Evolutionary conservation across 2,113 vertebrate species (phyloP).

Genomic region (Cynoglossus semilaevis): DNA sequence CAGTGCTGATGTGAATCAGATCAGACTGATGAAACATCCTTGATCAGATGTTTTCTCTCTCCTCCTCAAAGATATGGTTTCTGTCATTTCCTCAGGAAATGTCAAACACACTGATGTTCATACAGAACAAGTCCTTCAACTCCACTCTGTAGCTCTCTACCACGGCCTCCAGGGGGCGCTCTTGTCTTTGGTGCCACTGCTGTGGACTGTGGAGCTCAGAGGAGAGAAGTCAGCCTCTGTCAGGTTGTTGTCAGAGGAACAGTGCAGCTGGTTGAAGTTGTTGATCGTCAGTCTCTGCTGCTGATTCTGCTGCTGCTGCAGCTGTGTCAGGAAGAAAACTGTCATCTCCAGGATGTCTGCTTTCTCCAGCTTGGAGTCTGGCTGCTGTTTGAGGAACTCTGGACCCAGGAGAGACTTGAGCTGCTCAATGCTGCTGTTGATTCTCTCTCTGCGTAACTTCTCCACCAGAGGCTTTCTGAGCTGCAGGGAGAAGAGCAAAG

Average conservation of each 20-base stretch:
- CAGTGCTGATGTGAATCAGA: too few relatives aligned
- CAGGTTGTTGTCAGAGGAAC: constrained; percentile 21
- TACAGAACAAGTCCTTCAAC: too few relatives aligned
- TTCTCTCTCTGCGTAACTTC: not conserved
- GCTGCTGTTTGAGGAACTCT: constrained; percentile 66
- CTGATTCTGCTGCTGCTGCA: constrained; percentile 54
- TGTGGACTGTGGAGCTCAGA: constrained; percentile 23
- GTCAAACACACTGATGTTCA: too few relatives aligned
- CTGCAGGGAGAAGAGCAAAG: constrained; percentile 35
- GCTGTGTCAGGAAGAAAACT: constrained; percentile 47
- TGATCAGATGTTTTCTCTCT: too few relatives aligned
- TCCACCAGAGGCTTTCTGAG: constrained; percentile 10
- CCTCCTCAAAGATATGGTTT: too few relatives aligned
- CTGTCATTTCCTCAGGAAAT: too few relatives aligned
- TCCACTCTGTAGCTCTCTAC: constrained; percentile 38
- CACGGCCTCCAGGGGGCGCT: constrained; percentile 59
- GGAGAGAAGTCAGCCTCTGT: constrained; percentile 20
- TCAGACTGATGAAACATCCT: too few relatives aligned
- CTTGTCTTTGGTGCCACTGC: constrained; percentile 27
- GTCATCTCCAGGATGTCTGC: constrained; percentile 64
- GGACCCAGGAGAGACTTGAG: constrained; percentile 61
- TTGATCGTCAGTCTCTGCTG: constrained; percentile 30
- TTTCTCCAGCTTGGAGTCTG: constrained; percentile 76
- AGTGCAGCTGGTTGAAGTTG: constrained; percentile 34
- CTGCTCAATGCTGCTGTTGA: constrained; percentile 13